Evolutionary conservation across 2,797 vertebrate genomes (phyloP), one percentile per base, ranked within the genome.

Genomic region (Crypturellus tataupa): DNA sequence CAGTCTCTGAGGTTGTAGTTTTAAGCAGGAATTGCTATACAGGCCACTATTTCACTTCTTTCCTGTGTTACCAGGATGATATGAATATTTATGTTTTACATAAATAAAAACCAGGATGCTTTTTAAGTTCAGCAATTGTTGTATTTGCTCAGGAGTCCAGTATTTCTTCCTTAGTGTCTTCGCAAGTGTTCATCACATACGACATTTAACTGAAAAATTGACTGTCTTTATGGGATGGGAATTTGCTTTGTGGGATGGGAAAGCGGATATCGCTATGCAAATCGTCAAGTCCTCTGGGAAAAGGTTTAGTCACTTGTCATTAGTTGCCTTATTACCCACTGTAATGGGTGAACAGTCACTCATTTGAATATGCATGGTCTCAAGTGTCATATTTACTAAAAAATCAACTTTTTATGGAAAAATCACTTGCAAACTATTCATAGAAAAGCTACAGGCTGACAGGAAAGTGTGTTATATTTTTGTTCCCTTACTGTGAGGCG

Each of bases 271-370:
- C 79, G 63, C 60, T 39, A 89, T 84, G 77, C 33, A 96, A 77
- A 96, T 93, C 75, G 10, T 55, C 77, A 91, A 19, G 37, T 65
- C 80, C 75, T 16, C 0, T 70, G 89, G 80, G 90, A 77, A 62
- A 83, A 80, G 39, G 14, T 85, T 94, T 58, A 85, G 69, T 63
- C 85, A 72, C 84, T 94, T 51, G 14, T 53, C 94, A 79, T 94
- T 71, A 87, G 13, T 78, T 94, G 83, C 51, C n/a, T 60, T 94
- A 80, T 82, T 71, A 78, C 35, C 64, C 70, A 67, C 19, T 56
- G 42, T 35, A 92, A 87, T 33, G 55, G 42, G 78, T 90, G 82
- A 93, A 63, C 6, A 73, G 82, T n/a, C 67, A 84, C 20, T 39
- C 7, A 24, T 53, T 84, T 44, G 31, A 60, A 65, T 63, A 85